Base-by-base conservation (phyloP, 2,113 vertebrate genomes). In the Antigone vipio region DNA sequence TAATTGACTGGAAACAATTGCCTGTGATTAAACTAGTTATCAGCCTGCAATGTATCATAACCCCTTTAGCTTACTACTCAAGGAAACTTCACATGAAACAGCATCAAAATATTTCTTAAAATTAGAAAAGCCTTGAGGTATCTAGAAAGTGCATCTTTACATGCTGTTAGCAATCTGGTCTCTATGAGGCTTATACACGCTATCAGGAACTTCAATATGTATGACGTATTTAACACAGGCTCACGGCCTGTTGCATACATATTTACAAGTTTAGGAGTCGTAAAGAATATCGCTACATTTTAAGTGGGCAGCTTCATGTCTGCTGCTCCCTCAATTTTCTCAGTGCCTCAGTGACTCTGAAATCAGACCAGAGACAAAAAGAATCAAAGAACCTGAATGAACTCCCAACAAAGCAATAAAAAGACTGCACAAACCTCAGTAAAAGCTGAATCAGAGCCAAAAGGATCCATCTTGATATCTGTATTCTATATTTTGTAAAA, bases 331-430 rank as follows among this genome's bases (percentile, higher is more conserved):
- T 86, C 0, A 0, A 49, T 80, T 67, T 90, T 67, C 47, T 67
- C 66, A 45, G 49, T 71, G 62, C 84, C 73, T 83, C 76, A 80
- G 58, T 79, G 74, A 67, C 69, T 89, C 55, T 74, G 52, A 92
- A 84, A 93, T 40, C 68, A 76, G n/a, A 83, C 7, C 42, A 74
- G 30, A 63, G 15, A 81, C 56, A 83, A 78, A 88, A 88, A 38
- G 9, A 92, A 91, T 13, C 60, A 74, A 95, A 92, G 30, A 20
- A 83, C 27, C 68, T 84, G 85, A 90, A 77, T 52, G 50, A 82
- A 22, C 38, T 86, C 34, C 50, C 27, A 81, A 21, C 1, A 2
- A 89, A 89, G 56, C 52, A 45, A 71, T 49, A 80, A 83, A 84
- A 80, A 71, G 38, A 38, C 35, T 16, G 38, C 26, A 91, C 17